Evolutionary conservation across 2,888 invertebrate species (phyloP).

Genomic region (Tinea semifulvella): DNA sequence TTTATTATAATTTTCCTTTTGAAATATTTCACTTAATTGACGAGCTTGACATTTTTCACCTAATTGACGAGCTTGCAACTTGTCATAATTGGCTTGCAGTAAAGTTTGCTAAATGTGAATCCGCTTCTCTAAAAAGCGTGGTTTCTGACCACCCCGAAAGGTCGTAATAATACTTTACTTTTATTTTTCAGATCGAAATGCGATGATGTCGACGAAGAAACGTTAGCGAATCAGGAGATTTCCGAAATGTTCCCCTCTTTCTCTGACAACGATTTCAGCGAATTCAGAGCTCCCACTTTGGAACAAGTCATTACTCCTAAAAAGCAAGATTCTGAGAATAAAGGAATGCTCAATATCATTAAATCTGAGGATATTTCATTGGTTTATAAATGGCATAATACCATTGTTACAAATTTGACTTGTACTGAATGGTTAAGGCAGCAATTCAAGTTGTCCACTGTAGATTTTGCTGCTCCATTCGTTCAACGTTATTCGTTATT

Average conservation of each 20-base stretch:
- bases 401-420: constrained; percentile 65
- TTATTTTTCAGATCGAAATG: constrained; percentile 69
- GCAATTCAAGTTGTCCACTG: constrained; percentile 48
- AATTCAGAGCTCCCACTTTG: constrained; percentile 63
- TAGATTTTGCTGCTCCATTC: constrained; percentile 53
- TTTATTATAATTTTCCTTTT: too few relatives aligned
- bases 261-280: constrained; percentile 74
- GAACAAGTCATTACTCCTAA: constrained; percentile 50
- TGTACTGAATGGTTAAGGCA: constrained; percentile 68
- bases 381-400: constrained; percentile 69
- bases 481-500: constrained; percentile 69
- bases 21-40: too few relatives aligned
- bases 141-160: too few relatives aligned
- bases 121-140: too few relatives aligned
- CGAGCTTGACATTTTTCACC: too few relatives aligned
- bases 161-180: too few relatives aligned
- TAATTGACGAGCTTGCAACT: too few relatives aligned
- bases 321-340: constrained; percentile 24
- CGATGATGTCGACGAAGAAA: constrained; percentile 74
- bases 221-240: constrained; percentile 71
- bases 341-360: constrained; percentile 34
- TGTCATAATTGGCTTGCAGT: too few relatives aligned
- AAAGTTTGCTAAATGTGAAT: too few relatives aligned
- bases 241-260: constrained; percentile 75
- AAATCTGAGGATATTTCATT: constrained; percentile 65